These are phyloP conservation scores for Merops nubicus DNA, from an alignment of 2,113 vertebrate species.

Conservation along the genomic window DNA sequence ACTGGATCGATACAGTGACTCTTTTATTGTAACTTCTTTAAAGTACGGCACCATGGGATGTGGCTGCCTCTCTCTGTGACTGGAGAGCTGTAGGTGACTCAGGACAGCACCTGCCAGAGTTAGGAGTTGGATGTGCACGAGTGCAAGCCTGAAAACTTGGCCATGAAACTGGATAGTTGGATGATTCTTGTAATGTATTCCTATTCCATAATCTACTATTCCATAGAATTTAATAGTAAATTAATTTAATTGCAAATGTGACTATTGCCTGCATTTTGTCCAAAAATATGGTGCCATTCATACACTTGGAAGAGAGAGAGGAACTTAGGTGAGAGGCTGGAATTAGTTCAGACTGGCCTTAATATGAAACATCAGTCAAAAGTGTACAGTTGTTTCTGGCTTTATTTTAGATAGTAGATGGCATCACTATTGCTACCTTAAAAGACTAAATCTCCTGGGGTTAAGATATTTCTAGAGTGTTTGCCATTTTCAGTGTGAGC, in stretches of 20 bases:
- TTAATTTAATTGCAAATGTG: background rate
- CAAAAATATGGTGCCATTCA: background rate
- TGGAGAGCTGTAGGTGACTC: background rate
- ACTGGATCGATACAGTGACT: background rate
- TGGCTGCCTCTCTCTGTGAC: fast-evolving
- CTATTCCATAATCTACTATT: too few relatives aligned
- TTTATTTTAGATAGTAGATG: background rate
- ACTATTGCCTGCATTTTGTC: background rate
- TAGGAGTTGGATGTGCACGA: fast-evolving
- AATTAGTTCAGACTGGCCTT: background rate
- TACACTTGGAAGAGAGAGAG: background rate
- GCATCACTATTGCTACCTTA: background rate
- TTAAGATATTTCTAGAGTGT: background rate
- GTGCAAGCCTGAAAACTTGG: background rate
- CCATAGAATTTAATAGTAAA: background rate
- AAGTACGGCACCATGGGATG: background rate
- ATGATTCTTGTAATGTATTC: background rate
- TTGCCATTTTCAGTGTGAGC: background rate
- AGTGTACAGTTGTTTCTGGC: background rate
- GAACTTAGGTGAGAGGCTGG: background rate
- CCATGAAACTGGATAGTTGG: background rate
- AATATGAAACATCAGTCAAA: background rate
- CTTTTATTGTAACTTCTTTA: background rate
- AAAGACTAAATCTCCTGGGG: background rate
- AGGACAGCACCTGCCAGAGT: background rate